Percentiles rank a stretch among this genome's conserved stretches.
Evolutionary conservation across 2,797 vertebrate genomes (phyloP).

Genomic region (Tinamus major): DNA sequence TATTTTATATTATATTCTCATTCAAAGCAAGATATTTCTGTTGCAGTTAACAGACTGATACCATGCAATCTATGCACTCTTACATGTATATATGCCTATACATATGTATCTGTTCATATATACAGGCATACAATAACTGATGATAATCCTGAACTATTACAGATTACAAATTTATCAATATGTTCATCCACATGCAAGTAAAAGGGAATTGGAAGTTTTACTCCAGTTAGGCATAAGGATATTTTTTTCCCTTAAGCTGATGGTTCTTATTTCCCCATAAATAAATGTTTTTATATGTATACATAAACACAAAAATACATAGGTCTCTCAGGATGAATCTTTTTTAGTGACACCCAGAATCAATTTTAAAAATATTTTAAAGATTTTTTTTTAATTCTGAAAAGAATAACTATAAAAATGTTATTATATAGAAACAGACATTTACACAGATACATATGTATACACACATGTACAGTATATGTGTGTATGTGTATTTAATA

Average conservation of each 20-base stretch:
- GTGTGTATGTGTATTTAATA: no score
- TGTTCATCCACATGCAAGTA: not conserved
- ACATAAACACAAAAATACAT: not conserved
- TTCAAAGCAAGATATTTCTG: not conserved
- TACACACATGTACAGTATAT: not conserved
- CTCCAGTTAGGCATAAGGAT: not conserved
- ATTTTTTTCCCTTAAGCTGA: not conserved
- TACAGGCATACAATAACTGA: not conserved
- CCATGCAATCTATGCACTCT: not conserved
- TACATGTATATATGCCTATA: not conserved
- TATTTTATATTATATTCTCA: slow-evolving; percentile 14
- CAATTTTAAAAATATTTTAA: not conserved
- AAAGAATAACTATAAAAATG: not conserved
- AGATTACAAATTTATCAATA: not conserved
- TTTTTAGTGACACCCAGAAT: not conserved
- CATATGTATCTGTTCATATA: not conserved
- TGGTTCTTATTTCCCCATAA: not conserved
- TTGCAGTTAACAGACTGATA: not conserved
- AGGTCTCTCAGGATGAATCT: not conserved
- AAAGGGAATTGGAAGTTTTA: not conserved
- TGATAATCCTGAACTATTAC: not conserved
- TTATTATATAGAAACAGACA: not conserved
- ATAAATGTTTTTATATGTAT: not conserved
- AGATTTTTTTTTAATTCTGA: not conserved
- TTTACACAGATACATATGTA: not conserved